Evolutionary conservation across 2,888 invertebrate species (phyloP).

Genomic region (Achlya flavicornis): DNA sequence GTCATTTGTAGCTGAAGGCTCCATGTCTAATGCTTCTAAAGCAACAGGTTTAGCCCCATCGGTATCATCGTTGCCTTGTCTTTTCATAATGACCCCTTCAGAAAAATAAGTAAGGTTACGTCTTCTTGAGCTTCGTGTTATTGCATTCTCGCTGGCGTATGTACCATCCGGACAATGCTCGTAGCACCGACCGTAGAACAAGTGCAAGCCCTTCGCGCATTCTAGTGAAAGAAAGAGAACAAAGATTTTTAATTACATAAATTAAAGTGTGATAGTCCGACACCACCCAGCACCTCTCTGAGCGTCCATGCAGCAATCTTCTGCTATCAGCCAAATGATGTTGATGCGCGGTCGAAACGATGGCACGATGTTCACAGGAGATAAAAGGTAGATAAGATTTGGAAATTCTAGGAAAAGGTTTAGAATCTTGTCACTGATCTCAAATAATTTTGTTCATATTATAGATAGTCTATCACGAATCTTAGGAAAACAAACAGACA

Average conservation of each 20-base stretch:
- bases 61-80: slow-evolving; percentile 49
- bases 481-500: slow-evolving; percentile 52
- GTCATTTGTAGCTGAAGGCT: slow-evolving; percentile 46
- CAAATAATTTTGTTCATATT: slow-evolving; percentile 71
- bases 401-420: slow-evolving; percentile 49
- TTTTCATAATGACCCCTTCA: slow-evolving; percentile 59
- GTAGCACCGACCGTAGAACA: slow-evolving; percentile 85
- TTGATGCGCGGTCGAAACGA: slow-evolving; percentile 59
- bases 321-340: slow-evolving; percentile 67
- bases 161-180: slow-evolving; percentile 82
- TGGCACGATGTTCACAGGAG: slow-evolving; percentile 52
- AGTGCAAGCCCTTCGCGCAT: slow-evolving; percentile 85
- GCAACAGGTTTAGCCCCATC: slow-evolving; percentile 39
- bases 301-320: slow-evolving; percentile 77
- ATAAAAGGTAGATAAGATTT: slow-evolving; percentile 45
- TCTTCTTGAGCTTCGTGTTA: slow-evolving; percentile 68
- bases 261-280: slow-evolving; percentile 55
- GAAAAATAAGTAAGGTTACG: slow-evolving; percentile 68
- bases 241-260: slow-evolving; percentile 65
- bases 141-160: slow-evolving; percentile 71
- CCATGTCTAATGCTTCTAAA: slow-evolving; percentile 70
- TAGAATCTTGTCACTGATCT: slow-evolving; percentile 83
- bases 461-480: not conserved
- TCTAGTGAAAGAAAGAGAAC: slow-evolving; percentile 85
- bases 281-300: slow-evolving; percentile 76